Evolutionary conservation across 2,113 vertebrate genomes (phyloP), one percentile per base, ranked within the genome.

Genomic region (Uria lomvia): DNA sequence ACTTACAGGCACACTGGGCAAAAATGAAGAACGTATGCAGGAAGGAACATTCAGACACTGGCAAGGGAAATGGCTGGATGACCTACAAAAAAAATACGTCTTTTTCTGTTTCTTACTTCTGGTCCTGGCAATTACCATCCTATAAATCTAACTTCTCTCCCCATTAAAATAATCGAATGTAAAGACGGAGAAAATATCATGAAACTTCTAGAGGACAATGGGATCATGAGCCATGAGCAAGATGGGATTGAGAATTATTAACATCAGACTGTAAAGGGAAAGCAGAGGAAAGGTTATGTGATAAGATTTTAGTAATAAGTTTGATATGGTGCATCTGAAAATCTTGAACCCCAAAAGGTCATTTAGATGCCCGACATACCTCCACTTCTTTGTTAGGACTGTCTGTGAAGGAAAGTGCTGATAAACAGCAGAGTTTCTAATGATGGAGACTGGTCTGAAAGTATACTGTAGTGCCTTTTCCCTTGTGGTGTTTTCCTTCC

Each of bases 91-190:
- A 80, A 94, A 74, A 59, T 11, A 94, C 38, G 53, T 77, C 38
- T 86, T 73, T 80, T 88, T 87, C 76, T 90, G 43, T 91, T 93
- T 94, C 60, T 93, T 80, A 47, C 32, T 95, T 80, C 29, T 95
- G 20, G 50, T 90, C 63, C 74, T 92, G 82, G 85, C 90, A 96
- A 90, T 95, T 95, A 92, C 49, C 53, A 58, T 79, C 71, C 77
- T 90, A 97, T 97, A 96, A 96, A 96, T 96, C 78, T 93, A 92
- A 94, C 78, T 93, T 88, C 88, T 90, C 63, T 88, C 8, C 60
- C 63, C 82, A 97, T 95, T 97, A 94, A 95, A 96, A 94, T 97
- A 96, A 95, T 96, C 90, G 85, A 95, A 95, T 92, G 71, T 82
- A 94, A 92, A 96, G 87, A 65, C 8, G 0, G 55, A 91, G 62